Conservation (phyloP, 2,797 vertebrate species). For the Petrocephalus schoutedeni region DNA sequence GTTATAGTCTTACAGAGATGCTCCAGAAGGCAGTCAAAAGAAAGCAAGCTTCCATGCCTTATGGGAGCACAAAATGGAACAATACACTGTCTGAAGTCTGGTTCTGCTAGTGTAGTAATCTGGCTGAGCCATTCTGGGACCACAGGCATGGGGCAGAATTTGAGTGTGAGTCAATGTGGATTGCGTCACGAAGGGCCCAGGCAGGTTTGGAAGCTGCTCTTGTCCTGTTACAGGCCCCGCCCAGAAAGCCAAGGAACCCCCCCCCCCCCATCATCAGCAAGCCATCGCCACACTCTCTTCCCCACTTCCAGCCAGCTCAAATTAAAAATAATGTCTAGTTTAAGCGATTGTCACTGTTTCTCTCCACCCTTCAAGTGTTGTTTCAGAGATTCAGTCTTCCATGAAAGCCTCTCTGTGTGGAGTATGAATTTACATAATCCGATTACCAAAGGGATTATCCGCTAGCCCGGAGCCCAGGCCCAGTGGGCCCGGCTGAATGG, state of each 20-base stretch:
- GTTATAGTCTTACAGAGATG: not conserved
- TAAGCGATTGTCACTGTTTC: conserved; percentile 67
- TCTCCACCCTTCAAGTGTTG: conserved; percentile 73
- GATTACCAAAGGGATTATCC: conserved; percentile 89
- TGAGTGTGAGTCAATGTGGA: conserved; percentile 35
- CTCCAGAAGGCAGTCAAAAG: not conserved
- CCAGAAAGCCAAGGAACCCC: conserved; percentile 20
- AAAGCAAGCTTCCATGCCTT: conserved; percentile 40
- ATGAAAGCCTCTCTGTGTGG: conserved; percentile 70
- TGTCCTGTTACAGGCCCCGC: conserved; percentile 21
- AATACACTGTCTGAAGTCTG: conserved; percentile 26
- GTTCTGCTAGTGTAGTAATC: conserved; percentile 62
- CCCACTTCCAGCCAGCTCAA: conserved; percentile 55
- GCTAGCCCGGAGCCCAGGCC: conserved; percentile 75
- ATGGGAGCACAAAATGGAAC: conserved; percentile 61
- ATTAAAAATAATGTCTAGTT: conserved; percentile 61
- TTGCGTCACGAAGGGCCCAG: conserved; percentile 24
- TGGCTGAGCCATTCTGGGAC: conserved; percentile 58
- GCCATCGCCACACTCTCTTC: conserved; percentile 7
- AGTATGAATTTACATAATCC: conserved; percentile 99
- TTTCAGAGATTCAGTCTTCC: conserved; percentile 70
- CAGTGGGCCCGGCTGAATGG: conserved; percentile 81
- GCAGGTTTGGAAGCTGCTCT: conserved; percentile 33
- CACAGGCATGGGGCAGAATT: conserved; percentile 42
- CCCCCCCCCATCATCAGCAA: conserved; percentile 12